These are phyloP conservation scores for Himalopsyche japonica DNA, from an alignment of 2,888 invertebrate genomes.

Conservation along the genomic window DNA sequence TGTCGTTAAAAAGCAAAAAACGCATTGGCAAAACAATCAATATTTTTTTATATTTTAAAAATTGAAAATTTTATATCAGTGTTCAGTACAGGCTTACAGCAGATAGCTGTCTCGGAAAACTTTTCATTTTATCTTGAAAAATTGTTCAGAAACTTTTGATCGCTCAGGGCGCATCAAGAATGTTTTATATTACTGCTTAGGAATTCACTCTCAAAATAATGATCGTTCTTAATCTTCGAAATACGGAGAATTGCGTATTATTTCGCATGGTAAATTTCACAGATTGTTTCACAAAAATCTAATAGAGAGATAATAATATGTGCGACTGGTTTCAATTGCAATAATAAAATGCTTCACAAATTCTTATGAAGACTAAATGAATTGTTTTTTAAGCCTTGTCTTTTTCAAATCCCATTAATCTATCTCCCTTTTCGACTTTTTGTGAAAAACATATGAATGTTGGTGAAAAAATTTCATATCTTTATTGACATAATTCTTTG, in stretches of 20 bases:
- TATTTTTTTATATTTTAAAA: too few species aligned
- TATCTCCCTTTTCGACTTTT: too few species aligned
- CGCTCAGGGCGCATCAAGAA: neutral
- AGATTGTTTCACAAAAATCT: neutral
- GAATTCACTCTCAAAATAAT: neutral
- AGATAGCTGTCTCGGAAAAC: neutral
- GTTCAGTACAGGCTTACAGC: too few species aligned
- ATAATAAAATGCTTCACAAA: neutral
- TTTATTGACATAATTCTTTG: too few species aligned
- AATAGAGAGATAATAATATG: neutral
- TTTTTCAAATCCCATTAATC: too few species aligned
- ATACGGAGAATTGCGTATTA: neutral
- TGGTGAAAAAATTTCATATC: too few species aligned
- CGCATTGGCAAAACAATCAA: too few species aligned
- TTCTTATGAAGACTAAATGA: too few species aligned
- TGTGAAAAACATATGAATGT: too few species aligned
- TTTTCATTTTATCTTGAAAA: neutral
- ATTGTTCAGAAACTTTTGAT: neutral
- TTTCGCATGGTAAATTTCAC: neutral
- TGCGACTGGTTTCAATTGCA: neutral
- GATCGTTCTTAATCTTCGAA: neutral
- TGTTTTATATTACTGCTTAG: neutral
- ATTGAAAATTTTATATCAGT: too few species aligned
- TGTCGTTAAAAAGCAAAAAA: too few species aligned
- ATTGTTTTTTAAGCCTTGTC: too few species aligned